phyloP scores from a whole-genome alignment of 92 coral and sea anemone genomes.

The Zoanthus solanderi region DNA sequence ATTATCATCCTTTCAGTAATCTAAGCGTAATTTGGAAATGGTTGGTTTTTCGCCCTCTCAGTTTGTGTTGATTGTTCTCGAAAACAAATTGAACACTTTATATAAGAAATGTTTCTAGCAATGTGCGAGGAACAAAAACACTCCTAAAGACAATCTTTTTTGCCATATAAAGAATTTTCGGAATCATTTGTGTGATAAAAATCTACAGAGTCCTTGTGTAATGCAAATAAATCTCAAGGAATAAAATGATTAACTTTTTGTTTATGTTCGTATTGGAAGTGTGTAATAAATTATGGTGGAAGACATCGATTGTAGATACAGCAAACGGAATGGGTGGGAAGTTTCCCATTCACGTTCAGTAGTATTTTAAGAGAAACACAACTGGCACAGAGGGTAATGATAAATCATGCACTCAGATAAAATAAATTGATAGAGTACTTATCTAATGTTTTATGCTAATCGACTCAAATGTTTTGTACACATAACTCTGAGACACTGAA shows the following conservation, averaged over 20 bases:
- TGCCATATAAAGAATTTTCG: slow-evolving; percentile 46
- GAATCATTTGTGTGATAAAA: slow-evolving; percentile 71
- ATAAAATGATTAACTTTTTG: slow-evolving; percentile 54
- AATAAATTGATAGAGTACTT: slow-evolving; percentile 53
- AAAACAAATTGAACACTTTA: not conserved
- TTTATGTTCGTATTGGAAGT: slow-evolving; percentile 31
- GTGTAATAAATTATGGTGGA: slow-evolving; percentile 46
- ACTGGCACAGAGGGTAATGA: slow-evolving; percentile 53
- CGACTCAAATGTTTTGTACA: slow-evolving; percentile 51
- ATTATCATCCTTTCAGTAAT: slow-evolving; percentile 7
- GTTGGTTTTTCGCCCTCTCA: not conserved
- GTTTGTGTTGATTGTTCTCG: not conserved
- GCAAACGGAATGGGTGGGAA: slow-evolving; percentile 25
- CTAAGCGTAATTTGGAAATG: not conserved
- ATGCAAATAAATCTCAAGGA: slow-evolving; percentile 66
- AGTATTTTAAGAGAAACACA: slow-evolving; percentile 26
- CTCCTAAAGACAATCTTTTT: not conserved
- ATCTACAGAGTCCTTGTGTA: slow-evolving; percentile 68
- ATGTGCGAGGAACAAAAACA: not conserved
- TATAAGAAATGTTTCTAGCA: not conserved
- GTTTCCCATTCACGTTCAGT: slow-evolving; percentile 19
- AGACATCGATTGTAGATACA: slow-evolving; percentile 15
- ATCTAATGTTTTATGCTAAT: slow-evolving; percentile 57
- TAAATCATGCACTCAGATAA: slow-evolving; percentile 57
- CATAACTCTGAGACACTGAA: slow-evolving; percentile 29